A percentile compares a stretch with the other conserved stretches of the same genome.
These are phyloP conservation scores for Drosophila sordidula DNA, from an alignment of 2,888 invertebrate species.

Conservation along the genomic window DNA sequence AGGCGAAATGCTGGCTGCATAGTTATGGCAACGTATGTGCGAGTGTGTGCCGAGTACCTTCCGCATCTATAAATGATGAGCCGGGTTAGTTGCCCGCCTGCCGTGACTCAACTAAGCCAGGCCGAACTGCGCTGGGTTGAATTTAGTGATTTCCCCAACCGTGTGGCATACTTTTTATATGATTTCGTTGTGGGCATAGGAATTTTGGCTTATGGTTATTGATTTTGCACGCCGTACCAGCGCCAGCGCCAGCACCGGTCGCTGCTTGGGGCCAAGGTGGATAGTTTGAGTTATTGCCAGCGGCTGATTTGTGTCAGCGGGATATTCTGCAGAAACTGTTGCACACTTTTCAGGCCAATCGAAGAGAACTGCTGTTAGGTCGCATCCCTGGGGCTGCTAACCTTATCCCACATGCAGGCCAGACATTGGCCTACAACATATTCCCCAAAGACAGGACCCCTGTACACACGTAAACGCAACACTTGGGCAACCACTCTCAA, in stretches of 20 bases:
- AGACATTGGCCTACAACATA: conserved; percentile 21
- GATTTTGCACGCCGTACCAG: conserved; percentile 51
- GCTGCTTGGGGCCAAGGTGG: conserved; percentile 9
- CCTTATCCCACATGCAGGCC: conserved; percentile 20
- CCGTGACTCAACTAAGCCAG: conserved; percentile 20
- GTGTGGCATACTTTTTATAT: conserved; percentile 74
- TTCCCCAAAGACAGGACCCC: conserved; percentile 23
- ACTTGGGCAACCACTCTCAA: conserved; percentile 1
- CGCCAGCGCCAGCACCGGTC: not conserved
- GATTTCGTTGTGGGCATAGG: conserved; percentile 65
- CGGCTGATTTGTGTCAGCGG: conserved; percentile 64
- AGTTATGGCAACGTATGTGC: conserved; percentile 28
- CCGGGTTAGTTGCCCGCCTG: conserved; percentile 35
- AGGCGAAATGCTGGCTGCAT: conserved; percentile 31
- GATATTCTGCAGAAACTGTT: conserved; percentile 51
- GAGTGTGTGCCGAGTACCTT: conserved; percentile 13
- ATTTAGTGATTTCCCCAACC: conserved; percentile 78
- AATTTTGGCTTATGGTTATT: conserved; percentile 72
- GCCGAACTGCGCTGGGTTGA: conserved; percentile 23
- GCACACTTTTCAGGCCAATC: conserved; percentile 36
- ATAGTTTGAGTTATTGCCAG: conserved; percentile 55
- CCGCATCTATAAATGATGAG: conserved; percentile 69
- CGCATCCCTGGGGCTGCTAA: conserved; percentile 3
- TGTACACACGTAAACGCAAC: not conserved
- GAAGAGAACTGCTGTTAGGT: not conserved